Evolutionary conservation across 2,888 invertebrate species (phyloP).

Genomic region (Scaptomyza tumidula): DNA sequence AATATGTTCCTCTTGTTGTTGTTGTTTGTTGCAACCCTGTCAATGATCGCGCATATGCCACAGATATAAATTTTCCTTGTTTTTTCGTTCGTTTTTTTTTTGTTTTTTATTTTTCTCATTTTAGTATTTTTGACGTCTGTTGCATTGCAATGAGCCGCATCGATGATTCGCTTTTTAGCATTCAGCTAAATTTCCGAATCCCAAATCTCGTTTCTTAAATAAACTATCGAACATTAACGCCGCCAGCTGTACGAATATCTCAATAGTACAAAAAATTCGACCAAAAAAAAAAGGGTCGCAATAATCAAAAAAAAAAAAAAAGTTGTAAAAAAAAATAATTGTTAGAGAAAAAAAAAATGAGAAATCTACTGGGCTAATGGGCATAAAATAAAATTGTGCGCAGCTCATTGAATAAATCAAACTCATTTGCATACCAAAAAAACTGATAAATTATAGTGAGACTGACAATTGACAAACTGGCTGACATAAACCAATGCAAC

Average conservation of each 20-base stretch:
- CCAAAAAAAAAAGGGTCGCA: conserved; percentile 30
- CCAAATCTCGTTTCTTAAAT: conserved; percentile 15
- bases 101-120: conserved; percentile 32
- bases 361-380: conserved; percentile 46
- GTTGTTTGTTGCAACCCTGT: conserved; percentile 35
- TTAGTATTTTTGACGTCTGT: conserved; percentile 82
- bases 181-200: conserved; percentile 39
- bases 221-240: conserved; percentile 37
- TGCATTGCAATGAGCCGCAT: conserved; percentile 84
- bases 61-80: conserved; percentile 57
- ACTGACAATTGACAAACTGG: conserved; percentile 69
- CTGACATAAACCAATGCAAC: conserved; percentile 47
- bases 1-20: conserved; percentile 55
- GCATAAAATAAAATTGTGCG: conserved; percentile 70
- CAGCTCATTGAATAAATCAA: conserved; percentile 81
- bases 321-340: not conserved
- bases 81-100: conserved; percentile 4
- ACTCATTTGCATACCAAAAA: conserved; percentile 78
- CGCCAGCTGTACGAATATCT: conserved; percentile 54
- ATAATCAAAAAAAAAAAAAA: not conserved
- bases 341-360: conserved; percentile 15
- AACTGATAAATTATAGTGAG: conserved; percentile 73
- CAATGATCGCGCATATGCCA: conserved; percentile 69
- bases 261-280: not conserved
- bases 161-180: conserved; percentile 76